Base-by-base conservation (phyloP, 2,888 invertebrate species). In the Vanessa cardui region DNA sequence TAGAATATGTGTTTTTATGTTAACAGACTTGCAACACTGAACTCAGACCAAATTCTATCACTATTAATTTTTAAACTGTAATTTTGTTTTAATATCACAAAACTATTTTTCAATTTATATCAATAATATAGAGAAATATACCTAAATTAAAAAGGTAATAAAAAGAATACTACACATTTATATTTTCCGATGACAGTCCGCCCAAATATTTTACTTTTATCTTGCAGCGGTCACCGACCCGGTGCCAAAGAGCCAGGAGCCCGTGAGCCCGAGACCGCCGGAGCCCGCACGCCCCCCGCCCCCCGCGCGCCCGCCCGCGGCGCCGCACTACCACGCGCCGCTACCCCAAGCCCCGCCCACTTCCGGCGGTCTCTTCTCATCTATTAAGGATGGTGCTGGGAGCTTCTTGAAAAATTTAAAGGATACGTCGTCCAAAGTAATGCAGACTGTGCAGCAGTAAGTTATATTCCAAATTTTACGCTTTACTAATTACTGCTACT, bases 381-480 rank as follows among this genome's bases (percentile, higher is more conserved):
- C 98, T 0, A 93, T 99, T 45, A 96, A 96, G 84, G 98, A 98
- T 31, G 98, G 98, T 61, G 98, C 99, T 26, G 98, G 98, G 2
- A 98, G 96, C 80, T 96, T 99, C 78, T 93, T 99, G 70, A 98
- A 98, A 81, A 99, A 98, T 83, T 91, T 99, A 39, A 98, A 98
- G 86, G 99, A 99, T 81, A 99, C 98, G 0, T 98, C 99, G 21
- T 96, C 96, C 47, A 99, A 98, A 93, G 98, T 99, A 52, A 98
- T 99, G 96, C 98, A 99, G 85, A 97, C 98, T 47, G 97, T 99
- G 74, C 98, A 98, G 85, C 97, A 98, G 94, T 96, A 83, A 94
- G 95, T 94, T 52, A 26, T 26, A 26, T 26, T 3, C 2, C 1
- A 26, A 5, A 26, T 26, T 26, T 58, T 54, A 50, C 12, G 20